Base-by-base conservation (phyloP, 1,140 invertebrate genomes). In the Lethocerus indicus region DNA sequence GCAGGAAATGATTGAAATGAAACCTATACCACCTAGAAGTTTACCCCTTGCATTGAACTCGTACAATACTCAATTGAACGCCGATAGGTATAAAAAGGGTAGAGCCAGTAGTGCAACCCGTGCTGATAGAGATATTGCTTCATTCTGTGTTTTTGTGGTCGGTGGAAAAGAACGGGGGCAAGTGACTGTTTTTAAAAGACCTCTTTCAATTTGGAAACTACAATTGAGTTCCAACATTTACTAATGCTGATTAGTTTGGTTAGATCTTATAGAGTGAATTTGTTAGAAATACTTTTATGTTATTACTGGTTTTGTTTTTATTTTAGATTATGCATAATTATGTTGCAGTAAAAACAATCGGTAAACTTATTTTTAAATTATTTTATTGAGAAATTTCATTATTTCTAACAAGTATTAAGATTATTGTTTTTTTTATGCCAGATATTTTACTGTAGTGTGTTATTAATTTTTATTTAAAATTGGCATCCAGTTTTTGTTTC, bases 151-250 rank as follows among this genome's bases (percentile, higher is more conserved):
- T 13, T 79, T 76, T 57, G 52, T 79, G 4, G 65, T 79, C 5
- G 76, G 76, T 5, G 76, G 76, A 0, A 78, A 76, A 55, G 76
- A 78, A 55, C 74, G 75, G 32, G 75, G 76, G 7, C 75, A 78
- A 54, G 74, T 78, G 1, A 77, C 75, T 2, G 72, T 78, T 16
- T 79, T 79, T 51, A 74, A 75, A 52, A 67, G 75, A 55, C 76
- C 77, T 0, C 67, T 79, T 3, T 77, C 76, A 0, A 65, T 79
- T 14, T 79, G 77, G 77, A 76, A 74, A 56, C 62, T 78, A 9
- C 73, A 76, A 52, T 59, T 78, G n/a, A 60, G 28, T 37, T 43
- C 52, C 29, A 47, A 50, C 39, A 51, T 57, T 16, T 55, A 54
- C 52, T 57, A 52, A 47, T 24, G 5, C 7, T 12, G n/a, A 27